Base-by-base conservation (phyloP, 2,113 vertebrate species). In the Gadus macrocephalus region DNA sequence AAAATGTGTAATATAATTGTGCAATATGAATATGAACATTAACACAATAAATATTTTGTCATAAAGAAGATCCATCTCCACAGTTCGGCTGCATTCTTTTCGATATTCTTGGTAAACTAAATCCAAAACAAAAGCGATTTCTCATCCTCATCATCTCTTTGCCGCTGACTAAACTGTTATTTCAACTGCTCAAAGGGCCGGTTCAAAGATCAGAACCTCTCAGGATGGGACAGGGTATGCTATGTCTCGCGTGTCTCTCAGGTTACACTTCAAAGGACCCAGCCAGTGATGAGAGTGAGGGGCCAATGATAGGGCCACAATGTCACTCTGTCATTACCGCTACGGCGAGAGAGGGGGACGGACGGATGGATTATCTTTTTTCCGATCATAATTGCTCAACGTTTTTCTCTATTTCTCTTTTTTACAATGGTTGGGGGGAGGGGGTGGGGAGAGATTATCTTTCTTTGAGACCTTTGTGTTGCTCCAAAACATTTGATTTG, bases 171-270 rank as follows among this genome's bases (percentile, higher is more conserved):
- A 84, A 87, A 90, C 84, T 86, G 64, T 78, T 89, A 78, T 66
- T 89, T 83, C 82, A 82, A 76, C 20, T 20, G 80, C 80, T 72
- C 86, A 73, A 92, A 84, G 67, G 77, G 82, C 35, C 63, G 81
- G 87, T 92, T 93, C 87, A 94, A 91, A 92, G 83, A 92, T 90
- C 91, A 90, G 86, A 78, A 89, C 81, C 87, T 82, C 66, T 90
- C 79, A 84, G 87, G 83, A 79, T 75, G 74, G 68, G 83, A 69
- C 78, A 61, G 85, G 78, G 80, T 80, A 77, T 80, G 87, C 81
- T 71, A 89, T 70, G 91, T 81, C 90, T 79, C 82, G 83, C 84
- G 85, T 79, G 85, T 78, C 85, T 84, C 87, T 95, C 91, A 86
- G 92, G 93, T 86, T 83, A 88, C 81, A 85, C 89, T 91, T 92